Evolutionary conservation across 1,140 invertebrate species (phyloP).

Genomic region (Penaeus vannamei): DNA sequence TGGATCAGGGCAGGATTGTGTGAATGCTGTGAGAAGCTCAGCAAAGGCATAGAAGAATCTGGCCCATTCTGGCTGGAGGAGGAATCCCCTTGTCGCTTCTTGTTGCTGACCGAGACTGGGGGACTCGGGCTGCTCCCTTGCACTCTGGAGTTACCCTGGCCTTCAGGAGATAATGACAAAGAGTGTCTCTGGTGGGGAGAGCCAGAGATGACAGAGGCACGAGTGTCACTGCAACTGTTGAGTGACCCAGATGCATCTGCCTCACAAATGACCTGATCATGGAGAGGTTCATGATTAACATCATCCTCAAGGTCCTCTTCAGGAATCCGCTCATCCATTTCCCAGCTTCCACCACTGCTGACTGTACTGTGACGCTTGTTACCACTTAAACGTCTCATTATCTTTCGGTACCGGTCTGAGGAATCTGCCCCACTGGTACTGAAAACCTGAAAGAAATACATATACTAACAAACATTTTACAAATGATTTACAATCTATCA

Average conservation of each 20-base stretch:
- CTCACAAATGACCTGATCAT: conserved; percentile 5
- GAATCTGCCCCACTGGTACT: conserved; percentile 29
- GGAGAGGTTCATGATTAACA: neutral
- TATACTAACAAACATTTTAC: neutral
- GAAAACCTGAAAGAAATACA: neutral
- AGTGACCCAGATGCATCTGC: neutral
- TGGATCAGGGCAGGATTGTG: neutral
- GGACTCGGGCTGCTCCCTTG: too few species aligned
- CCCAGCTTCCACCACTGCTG: conserved; percentile 44
- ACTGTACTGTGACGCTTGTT: conserved; percentile 35
- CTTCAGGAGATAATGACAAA: too few species aligned
- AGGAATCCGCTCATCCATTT: conserved; percentile 47
- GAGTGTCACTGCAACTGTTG: conserved; percentile 21
- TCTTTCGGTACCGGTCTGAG: conserved; percentile 30
- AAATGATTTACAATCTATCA: too few species aligned
- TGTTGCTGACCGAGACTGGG: too few species aligned
- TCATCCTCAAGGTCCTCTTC: conserved; percentile 51
- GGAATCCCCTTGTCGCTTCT: too few species aligned
- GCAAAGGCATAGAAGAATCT: too few species aligned
- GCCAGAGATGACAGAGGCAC: neutral
- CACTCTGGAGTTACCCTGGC: too few species aligned
- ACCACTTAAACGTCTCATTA: conserved; percentile 36
- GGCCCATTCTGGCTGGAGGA: too few species aligned
- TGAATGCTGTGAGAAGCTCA: too few species aligned
- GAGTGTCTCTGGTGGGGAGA: neutral